Evolutionary conservation across 2,888 invertebrate species (phyloP), one percentile per base, ranked within the genome.

Genomic region (Drosophila algonquin): DNA sequence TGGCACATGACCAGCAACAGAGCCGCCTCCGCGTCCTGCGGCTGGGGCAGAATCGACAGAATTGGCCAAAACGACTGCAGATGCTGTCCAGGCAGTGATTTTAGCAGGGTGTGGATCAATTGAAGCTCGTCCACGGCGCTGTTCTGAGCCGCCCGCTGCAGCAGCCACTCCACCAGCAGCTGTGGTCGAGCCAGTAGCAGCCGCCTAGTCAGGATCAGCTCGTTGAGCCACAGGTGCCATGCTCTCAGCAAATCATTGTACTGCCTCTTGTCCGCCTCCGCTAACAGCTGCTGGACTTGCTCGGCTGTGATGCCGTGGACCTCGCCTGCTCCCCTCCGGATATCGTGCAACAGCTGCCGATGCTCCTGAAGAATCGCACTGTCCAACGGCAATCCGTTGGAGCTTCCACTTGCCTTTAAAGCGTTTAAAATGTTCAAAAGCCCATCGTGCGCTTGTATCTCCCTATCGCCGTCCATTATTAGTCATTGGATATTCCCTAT

Each of bases 41-140:
- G 18, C 16, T 47, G 27, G 5, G 21, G 21, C 4, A 67, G 18
- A 3, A 16, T 35, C 16, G 52, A 58, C 32, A 64, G 2, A 2
- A 16, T 10, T 1, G 59, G 48, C 74, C 74, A 77, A 12, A 48
- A 53, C 0, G 0, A 30, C 1, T 35, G 21, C 6, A 63, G 94
- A 90, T 93, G 91, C 32, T 95, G 79, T 62, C 92, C 93, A 82
- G 93, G 93, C 8, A 94, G 93, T 35, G 56, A 90, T 1, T 24
- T 54, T 1, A 52, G 89, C 10, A 73, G 32, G 5, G 46, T 44
- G 9, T 51, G 27, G 21, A 72, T 21, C 14, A 72, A 16, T 9
- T n/a, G n/a, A 1, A 58, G 46, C 10, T 27, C 65, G 21, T 10
- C 50, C 4, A 65, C 10, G 16, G 12, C 18, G 14, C 35, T 18